These are phyloP conservation scores for Chelon auratus DNA, from an alignment of 2,797 vertebrate genomes.

Conservation along the genomic window DNA sequence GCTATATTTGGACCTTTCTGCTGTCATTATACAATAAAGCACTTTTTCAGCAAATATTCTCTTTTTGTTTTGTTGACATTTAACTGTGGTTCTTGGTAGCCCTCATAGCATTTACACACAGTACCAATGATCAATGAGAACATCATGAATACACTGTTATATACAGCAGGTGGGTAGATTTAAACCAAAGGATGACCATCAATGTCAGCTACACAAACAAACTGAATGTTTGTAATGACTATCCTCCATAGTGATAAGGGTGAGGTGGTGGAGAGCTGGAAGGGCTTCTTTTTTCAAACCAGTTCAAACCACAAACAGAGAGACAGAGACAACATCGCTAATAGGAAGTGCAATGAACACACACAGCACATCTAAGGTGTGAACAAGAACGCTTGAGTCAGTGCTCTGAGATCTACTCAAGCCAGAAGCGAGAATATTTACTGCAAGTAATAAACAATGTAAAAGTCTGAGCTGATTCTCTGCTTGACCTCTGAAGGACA, in stretches of 20 bases:
- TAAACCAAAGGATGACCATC: too few relatives aligned
- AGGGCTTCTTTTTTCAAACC: neutral
- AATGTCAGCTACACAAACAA: too few relatives aligned
- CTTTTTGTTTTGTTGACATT: neutral
- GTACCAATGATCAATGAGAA: too few relatives aligned
- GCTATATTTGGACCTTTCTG: neutral
- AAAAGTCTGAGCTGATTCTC: too few relatives aligned
- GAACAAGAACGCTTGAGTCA: neutral
- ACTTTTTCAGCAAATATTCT: neutral
- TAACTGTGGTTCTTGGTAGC: neutral
- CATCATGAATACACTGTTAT: too few relatives aligned
- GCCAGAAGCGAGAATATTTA: neutral
- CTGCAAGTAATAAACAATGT: too few relatives aligned
- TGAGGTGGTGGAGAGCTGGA: neutral
- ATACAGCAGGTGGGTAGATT: too few relatives aligned
- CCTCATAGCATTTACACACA: neutral
- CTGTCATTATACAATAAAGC: constrained; percentile 24
- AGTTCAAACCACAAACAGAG: constrained; percentile 8
- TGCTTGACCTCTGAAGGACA: too few relatives aligned
- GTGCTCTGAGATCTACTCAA: neutral
- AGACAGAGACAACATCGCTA: neutral
- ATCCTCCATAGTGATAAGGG: neutral
- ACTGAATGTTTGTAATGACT: too few relatives aligned
- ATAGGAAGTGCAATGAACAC: neutral
- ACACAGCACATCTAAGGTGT: neutral